phyloP scores from a whole-genome alignment of 2,888 invertebrate genomes.

The Melolontha melolontha region DNA sequence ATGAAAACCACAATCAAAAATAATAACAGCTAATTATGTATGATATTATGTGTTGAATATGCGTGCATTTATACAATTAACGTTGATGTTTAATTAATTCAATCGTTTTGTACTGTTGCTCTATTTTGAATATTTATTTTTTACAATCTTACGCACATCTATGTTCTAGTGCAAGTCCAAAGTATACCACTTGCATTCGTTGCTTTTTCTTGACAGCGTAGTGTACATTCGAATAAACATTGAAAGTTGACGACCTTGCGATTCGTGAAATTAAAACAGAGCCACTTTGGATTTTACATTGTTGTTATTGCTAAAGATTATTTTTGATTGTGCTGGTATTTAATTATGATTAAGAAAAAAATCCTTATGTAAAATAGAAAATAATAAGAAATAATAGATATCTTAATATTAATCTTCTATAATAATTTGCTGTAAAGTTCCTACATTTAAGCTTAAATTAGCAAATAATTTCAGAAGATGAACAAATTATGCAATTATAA shows the following conservation, averaged over 20 bases:
- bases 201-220: conserved; percentile 26
- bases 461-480: too few species aligned
- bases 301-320: conserved; percentile 10
- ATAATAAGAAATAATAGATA: too few species aligned
- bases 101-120: too few species aligned
- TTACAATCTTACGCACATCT: background rate
- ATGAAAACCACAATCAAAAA: too few species aligned
- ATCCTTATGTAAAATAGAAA: too few species aligned
- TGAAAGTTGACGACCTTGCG: conserved; percentile 32
- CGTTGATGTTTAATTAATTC: too few species aligned
- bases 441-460: too few species aligned
- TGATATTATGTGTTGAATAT: background rate
- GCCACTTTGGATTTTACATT: conserved; percentile 1
- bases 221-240: conserved; percentile 24
- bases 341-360: background rate
- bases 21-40: too few species aligned
- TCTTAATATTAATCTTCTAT: too few species aligned
- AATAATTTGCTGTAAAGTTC: too few species aligned
- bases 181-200: conserved; percentile 7
- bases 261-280: conserved; percentile 4
- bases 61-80: conserved; percentile 5
- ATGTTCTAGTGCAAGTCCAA: background rate
- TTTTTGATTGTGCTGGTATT: background rate
- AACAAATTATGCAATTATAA: too few species aligned
- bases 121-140: conserved; percentile 5